phyloP scores from a whole-genome alignment of 2,113 vertebrate species.

The Orthonyx spaldingii region DNA sequence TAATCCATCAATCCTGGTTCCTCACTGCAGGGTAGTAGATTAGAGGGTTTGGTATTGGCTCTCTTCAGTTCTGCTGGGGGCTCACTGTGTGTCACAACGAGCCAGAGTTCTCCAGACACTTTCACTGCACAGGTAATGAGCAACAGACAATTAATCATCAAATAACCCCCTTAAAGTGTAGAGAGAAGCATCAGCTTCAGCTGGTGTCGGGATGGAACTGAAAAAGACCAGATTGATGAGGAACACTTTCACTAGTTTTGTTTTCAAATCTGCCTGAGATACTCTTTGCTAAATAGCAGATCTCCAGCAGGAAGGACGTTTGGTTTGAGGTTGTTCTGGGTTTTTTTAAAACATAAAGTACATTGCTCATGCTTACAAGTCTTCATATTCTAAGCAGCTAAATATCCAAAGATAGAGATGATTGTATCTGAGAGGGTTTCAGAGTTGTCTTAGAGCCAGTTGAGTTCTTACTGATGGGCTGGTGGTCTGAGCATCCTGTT shows the following conservation, averaged over 20 bases:
- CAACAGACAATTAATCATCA: slow-evolving; percentile 66
- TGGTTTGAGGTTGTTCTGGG: neutral
- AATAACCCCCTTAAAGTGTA: slow-evolving; percentile 63
- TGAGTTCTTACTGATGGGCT: neutral
- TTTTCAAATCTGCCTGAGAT: neutral
- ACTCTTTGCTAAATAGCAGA: neutral
- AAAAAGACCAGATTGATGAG: neutral
- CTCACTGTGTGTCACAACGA: slow-evolving; percentile 36
- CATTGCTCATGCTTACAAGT: neutral
- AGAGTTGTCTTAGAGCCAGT: neutral
- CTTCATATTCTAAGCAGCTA: neutral
- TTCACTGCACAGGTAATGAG: slow-evolving; percentile 72
- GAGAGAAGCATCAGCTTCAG: slow-evolving; percentile 55
- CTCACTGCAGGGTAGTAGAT: neutral
- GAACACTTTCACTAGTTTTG: neutral
- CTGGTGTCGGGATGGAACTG: neutral
- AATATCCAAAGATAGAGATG: neutral
- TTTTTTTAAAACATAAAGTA: neutral
- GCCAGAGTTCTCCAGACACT: slow-evolving; percentile 46
- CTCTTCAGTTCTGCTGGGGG: neutral
- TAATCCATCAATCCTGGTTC: neutral
- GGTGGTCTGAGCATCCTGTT: rapidly evolving
- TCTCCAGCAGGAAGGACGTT: neutral
- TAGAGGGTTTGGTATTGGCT: neutral
- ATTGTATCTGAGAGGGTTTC: neutral